Percentiles rank a stretch among this genome's conserved stretches.
Evolutionary conservation across 2,113 vertebrate species (phyloP).

Genomic region (Bubo scandiacus): DNA sequence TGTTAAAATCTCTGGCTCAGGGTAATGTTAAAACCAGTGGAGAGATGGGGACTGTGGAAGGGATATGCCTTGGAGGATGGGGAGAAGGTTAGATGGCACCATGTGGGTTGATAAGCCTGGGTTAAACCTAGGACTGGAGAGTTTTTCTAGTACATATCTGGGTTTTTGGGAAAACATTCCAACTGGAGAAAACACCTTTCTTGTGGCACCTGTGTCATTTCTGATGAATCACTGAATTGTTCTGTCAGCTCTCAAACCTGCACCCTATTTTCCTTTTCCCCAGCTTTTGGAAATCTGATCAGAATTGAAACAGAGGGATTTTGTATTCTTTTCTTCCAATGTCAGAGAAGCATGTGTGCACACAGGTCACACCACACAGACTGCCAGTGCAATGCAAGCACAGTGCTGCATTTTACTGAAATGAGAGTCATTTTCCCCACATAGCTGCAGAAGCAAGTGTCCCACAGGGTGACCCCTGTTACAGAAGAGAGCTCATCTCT

Average conservation of each 20-base stretch:
- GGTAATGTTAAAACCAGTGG: not conserved
- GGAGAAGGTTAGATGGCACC: not conserved
- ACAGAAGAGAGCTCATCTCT: not conserved
- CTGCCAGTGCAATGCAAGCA: not conserved
- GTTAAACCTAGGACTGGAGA: not conserved
- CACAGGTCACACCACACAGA: not conserved
- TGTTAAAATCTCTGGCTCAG: not conserved
- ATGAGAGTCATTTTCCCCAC: not conserved
- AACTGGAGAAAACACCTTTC: not conserved
- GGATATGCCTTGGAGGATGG: not conserved
- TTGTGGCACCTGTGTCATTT: not conserved
- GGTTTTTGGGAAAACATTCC: not conserved
- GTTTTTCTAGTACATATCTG: not conserved
- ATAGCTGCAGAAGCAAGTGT: not conserved
- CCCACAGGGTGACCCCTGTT: not conserved
- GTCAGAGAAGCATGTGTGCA: not conserved
- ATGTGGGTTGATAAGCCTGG: not conserved
- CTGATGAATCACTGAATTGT: constrained; percentile 5
- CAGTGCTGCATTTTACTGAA: not conserved
- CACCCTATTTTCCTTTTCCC: not conserved
- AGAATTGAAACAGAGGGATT: not conserved
- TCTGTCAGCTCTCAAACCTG: not conserved
- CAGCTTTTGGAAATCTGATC: not conserved
- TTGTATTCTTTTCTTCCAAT: not conserved
- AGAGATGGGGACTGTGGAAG: not conserved